These are phyloP conservation scores for Listronotus bonariensis DNA, from an alignment of 1,140 invertebrate species.

Conservation along the genomic window DNA sequence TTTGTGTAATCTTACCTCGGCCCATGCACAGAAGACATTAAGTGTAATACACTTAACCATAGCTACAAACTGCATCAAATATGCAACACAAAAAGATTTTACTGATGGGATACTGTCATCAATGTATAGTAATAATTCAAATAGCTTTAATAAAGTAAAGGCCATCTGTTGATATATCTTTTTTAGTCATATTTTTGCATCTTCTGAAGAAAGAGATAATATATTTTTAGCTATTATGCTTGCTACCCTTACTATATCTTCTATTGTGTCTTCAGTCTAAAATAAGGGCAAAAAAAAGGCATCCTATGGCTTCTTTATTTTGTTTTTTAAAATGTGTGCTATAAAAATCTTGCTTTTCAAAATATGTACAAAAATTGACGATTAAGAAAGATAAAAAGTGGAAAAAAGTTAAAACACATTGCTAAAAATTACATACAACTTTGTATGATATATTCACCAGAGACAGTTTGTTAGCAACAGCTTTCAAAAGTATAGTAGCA, in stretches of 20 bases:
- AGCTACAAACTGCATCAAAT: slow-evolving; percentile 32
- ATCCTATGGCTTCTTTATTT: too few relatives aligned
- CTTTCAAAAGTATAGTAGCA: slow-evolving; percentile 33
- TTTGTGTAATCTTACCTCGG: slow-evolving; percentile 44
- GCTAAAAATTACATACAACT: slow-evolving; percentile 20
- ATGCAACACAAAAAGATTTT: slow-evolving; percentile 38
- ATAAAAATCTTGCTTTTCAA: neutral
- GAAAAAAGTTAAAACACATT: too few relatives aligned
- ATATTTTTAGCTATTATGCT: slow-evolving; percentile 43
- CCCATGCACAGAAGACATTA: slow-evolving; percentile 49
- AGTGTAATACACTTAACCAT: slow-evolving; percentile 46
- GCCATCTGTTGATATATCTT: slow-evolving; percentile 47
- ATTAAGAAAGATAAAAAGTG: too few relatives aligned
- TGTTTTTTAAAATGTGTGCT: neutral
- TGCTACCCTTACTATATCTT: slow-evolving; percentile 33
- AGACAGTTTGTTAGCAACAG: slow-evolving; percentile 39
- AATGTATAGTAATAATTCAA: slow-evolving; percentile 44
- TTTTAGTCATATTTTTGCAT: slow-evolving; percentile 34
- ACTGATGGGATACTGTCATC: slow-evolving; percentile 35
- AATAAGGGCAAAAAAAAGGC: slow-evolving; percentile 6
- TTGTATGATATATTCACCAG: slow-evolving; percentile 21
- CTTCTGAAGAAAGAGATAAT: slow-evolving; percentile 36
- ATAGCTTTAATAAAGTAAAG: slow-evolving; percentile 42
- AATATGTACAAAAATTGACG: neutral
- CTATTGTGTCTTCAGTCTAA: slow-evolving; percentile 32